A percentile compares a stretch with the other conserved stretches of the same genome.
Conservation (phyloP, 1,140 invertebrate genomes). For the Pseudoatta argentina region DNA sequence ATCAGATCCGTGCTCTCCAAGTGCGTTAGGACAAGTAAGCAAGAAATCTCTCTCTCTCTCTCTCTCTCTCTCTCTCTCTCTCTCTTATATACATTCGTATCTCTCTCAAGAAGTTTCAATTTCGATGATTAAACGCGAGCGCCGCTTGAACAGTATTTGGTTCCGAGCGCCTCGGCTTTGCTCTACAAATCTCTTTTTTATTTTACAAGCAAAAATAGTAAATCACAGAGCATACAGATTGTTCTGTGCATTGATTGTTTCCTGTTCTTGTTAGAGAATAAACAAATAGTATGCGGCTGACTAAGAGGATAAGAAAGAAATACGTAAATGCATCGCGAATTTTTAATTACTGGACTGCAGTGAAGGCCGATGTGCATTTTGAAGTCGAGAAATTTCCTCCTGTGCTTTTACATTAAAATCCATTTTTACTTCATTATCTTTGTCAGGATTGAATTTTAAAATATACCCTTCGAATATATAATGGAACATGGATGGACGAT, state of each 20-base stretch:
- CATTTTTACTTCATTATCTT: neutral
- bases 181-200: conserved; percentile 18
- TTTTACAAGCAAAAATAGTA: conserved; percentile 38
- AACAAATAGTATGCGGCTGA: neutral
- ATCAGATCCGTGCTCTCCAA: neutral
- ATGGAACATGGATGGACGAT: neutral
- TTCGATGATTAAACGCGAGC: conserved; percentile 55
- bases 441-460: neutral
- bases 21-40: neutral
- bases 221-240: conserved; percentile 17
- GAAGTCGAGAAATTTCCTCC: neutral
- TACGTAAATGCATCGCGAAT: neutral
- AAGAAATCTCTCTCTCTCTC: neutral
- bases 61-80: neutral
- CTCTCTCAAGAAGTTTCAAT: conserved; percentile 57
- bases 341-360: conserved; percentile 14
- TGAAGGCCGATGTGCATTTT: neutral
- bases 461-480: neutral
- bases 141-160: conserved; percentile 17
- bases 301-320: neutral
- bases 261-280: neutral
- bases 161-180: neutral
- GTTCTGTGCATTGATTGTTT: too few species aligned
- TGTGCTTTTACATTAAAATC: neutral
- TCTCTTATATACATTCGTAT: neutral